Conservation (phyloP, 2,113 vertebrate genomes). For the Rhinolophus sinicus region DNA sequence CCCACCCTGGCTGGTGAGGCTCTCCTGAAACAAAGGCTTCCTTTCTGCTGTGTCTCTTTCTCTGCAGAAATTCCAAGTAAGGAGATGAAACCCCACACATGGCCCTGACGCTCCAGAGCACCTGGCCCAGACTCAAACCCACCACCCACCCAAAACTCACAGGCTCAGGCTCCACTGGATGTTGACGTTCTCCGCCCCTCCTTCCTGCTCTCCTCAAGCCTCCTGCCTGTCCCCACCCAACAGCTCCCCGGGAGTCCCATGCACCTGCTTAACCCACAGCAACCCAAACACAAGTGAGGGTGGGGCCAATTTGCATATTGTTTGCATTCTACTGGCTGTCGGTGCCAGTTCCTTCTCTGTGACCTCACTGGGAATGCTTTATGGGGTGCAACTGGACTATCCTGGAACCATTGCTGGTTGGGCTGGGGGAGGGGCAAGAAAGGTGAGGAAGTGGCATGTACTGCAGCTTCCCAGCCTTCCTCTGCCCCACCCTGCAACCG, state of each 20-base stretch:
- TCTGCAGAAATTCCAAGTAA: constrained; percentile 83
- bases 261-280: not conserved
- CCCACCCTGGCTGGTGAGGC: not conserved
- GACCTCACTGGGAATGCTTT: not conserved
- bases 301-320: not conserved
- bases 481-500: not conserved
- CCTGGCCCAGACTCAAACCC: not conserved
- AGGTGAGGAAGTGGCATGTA: accelerated
- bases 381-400: not conserved
- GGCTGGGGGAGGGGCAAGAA: not conserved
- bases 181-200: not conserved
- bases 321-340: not conserved
- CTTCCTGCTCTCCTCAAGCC: not conserved
- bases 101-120: not conserved
- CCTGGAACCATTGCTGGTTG: not conserved
- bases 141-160: accelerated
- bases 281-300: not conserved
- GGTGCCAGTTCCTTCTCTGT: not conserved
- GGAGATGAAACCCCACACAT: constrained; percentile 43
- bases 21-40: not conserved
- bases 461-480: not conserved
- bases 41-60: constrained; percentile 41
- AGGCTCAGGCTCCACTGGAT: not conserved
- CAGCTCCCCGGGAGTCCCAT: not conserved
- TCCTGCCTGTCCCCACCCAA: not conserved